Evolutionary conservation across 2,797 vertebrate genomes (phyloP).

Genomic region (Limnodromus scolopaceus): DNA sequence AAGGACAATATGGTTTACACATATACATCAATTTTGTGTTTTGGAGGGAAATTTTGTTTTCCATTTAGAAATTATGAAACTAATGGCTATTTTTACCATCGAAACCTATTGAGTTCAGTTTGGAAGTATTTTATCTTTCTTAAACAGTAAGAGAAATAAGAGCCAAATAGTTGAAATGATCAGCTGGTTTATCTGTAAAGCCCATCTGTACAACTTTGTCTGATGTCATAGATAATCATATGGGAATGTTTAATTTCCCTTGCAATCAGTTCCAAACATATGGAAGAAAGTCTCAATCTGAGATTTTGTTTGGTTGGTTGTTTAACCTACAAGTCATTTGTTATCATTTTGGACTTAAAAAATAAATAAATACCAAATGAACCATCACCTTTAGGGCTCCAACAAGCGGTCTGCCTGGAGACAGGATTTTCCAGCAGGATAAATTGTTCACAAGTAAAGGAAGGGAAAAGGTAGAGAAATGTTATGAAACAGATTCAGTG

Average conservation of each 20-base stretch:
- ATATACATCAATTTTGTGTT: neutral
- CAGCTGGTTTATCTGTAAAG: neutral
- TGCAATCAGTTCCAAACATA: neutral
- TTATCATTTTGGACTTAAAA: neutral
- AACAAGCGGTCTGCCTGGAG: neutral
- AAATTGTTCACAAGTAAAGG: neutral
- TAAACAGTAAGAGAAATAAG: neutral
- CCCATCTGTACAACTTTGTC: neutral
- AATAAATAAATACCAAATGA: neutral
- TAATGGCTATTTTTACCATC: neutral
- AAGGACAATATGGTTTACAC: neutral
- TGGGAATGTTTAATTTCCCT: neutral
- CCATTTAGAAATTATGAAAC: neutral
- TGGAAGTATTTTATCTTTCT: neutral
- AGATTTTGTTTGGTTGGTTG: neutral
- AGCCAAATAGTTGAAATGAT: neutral
- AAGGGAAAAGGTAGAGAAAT: neutral
- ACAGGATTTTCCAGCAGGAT: neutral
- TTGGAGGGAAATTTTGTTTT: neutral
- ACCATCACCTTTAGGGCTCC: neutral
- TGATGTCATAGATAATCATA: neutral
- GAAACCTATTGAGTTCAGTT: neutral
- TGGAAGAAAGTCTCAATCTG: neutral
- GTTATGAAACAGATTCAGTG: neutral
- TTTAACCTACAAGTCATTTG: neutral